Conservation (phyloP, 2,113 vertebrate species). For the Pseudonaja textilis region DNA sequence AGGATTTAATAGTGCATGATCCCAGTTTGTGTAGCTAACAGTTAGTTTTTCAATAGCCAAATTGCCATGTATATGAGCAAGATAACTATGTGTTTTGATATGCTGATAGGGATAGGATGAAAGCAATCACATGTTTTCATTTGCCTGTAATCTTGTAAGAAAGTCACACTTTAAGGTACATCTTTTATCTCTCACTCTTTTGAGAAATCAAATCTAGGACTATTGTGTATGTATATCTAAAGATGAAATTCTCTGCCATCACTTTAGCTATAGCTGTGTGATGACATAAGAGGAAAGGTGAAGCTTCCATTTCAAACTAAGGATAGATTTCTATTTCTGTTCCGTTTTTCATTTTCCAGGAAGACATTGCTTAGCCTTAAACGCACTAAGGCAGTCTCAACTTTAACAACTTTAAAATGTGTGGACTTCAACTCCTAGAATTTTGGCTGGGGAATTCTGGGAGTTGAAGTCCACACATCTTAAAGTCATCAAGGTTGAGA, state of each 20-base stretch:
- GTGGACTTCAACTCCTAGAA: not conserved
- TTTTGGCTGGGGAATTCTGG: not conserved
- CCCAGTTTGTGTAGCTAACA: constrained; percentile 50
- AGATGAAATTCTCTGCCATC: constrained; percentile 56
- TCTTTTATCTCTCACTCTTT: constrained; percentile 38
- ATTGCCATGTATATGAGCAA: constrained; percentile 28
- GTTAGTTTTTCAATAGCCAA: constrained; percentile 44
- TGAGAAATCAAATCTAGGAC: constrained; percentile 50
- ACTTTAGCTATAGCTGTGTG: constrained; percentile 57
- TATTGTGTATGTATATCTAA: constrained; percentile 67
- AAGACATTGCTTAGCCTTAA: constrained; percentile 45
- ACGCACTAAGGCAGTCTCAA: constrained; percentile 23
- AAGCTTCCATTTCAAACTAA: constrained; percentile 70
- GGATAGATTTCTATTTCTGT: constrained; percentile 63
- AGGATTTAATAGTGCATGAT: constrained; percentile 58
- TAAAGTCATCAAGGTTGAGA: not conserved
- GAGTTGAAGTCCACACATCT: not conserved
- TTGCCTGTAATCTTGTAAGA: constrained; percentile 48
- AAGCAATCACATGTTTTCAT: constrained; percentile 53
- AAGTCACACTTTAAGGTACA: constrained; percentile 53
- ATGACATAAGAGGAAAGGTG: constrained; percentile 50
- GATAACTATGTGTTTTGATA: constrained; percentile 41
- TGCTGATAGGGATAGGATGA: constrained; percentile 3
- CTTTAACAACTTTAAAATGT: not conserved
- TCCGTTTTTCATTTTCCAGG: constrained; percentile 67